Percentiles rank a stretch among this genome's conserved stretches.
Conservation (phyloP, 2,797 vertebrate genomes). For the Apodemus agrarius region DNA sequence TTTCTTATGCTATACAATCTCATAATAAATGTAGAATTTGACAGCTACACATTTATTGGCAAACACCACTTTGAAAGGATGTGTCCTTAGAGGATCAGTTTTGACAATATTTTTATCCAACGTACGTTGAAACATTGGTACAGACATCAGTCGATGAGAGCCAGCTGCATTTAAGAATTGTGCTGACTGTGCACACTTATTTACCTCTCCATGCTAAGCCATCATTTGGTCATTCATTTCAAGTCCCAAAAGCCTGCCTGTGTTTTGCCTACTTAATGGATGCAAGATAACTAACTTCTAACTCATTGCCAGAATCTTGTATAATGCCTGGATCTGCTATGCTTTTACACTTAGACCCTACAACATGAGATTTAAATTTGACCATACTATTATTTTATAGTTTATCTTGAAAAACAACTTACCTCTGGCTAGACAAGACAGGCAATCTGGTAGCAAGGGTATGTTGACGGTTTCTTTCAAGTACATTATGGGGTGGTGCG, state of each 20-base stretch:
- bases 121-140: constrained; percentile 46
- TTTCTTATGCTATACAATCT: constrained; percentile 61
- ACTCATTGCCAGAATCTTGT: constrained; percentile 49
- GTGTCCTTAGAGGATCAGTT: constrained; percentile 51
- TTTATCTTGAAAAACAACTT: constrained; percentile 66
- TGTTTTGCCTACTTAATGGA: constrained; percentile 15
- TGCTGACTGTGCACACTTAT: constrained; percentile 29
- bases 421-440: constrained; percentile 62
- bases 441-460: constrained; percentile 27
- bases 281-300: constrained; percentile 32
- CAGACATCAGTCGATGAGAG: constrained; percentile 41
- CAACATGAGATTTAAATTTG: constrained; percentile 63
- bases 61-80: constrained; percentile 71
- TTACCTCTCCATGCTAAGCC: neutral
- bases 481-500: constrained; percentile 9
- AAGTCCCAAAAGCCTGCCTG: neutral
- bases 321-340: constrained; percentile 47
- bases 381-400: constrained; percentile 60
- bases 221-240: constrained; percentile 60
- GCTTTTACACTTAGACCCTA: constrained; percentile 28
- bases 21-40: constrained; percentile 71
- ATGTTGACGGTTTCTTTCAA: constrained; percentile 57
- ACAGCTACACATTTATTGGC: constrained; percentile 63
- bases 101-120: constrained; percentile 71
- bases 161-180: constrained; percentile 36